Base-by-base conservation (phyloP, 2,113 vertebrate species). In the Pycnonotus jocosus region DNA sequence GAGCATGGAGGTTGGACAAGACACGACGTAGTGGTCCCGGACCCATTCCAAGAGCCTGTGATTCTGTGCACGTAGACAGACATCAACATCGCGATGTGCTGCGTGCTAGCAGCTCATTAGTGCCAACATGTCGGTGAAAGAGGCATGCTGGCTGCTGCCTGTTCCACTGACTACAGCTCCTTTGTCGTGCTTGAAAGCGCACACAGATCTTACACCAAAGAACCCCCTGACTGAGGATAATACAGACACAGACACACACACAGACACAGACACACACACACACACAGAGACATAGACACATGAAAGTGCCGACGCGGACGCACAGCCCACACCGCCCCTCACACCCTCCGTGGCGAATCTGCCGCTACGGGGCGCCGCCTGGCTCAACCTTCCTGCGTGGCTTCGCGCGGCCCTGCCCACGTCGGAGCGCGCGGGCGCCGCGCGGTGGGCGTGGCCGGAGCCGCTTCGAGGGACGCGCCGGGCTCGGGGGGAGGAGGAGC, bases 361-460 rank as follows among this genome's bases (percentile, higher is more conserved):
- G 90, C 90, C 42, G 25, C 96, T 97, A 97, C 97, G 96, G 97
- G 47, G 45, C 86, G 86, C 47, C 81, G 94, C 91, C 27, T 56
- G 86, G 47, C 13, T 92, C 96, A 94, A 81, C 2, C n/a, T 87
- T 93, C 81, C 69, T 50, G 38, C 5, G 48, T 47, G 53, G 68
- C 86, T 92, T 48, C 74, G 79, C 77, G 69, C 77, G 47, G 77
- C 86, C 73, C 54, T 90, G 92, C 94, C 96, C 84, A 94, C 95
- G 97, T 97, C 93, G 94, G 94, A 91, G 97, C 88, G 97, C 96
- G 95, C 84, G 95, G 96, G 92, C 96, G 97, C 97, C 89, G 97
- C 96, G 97, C 62, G 89, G 79, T 81, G 85, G 94, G 94, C 97
- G 88, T 90, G 87, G 71, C 95, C 87, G 94, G 87, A 86, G 78